Evolutionary conservation across 2,113 vertebrate species (phyloP), one percentile per base, ranked within the genome.

Genomic region (Silurus meridionalis): DNA sequence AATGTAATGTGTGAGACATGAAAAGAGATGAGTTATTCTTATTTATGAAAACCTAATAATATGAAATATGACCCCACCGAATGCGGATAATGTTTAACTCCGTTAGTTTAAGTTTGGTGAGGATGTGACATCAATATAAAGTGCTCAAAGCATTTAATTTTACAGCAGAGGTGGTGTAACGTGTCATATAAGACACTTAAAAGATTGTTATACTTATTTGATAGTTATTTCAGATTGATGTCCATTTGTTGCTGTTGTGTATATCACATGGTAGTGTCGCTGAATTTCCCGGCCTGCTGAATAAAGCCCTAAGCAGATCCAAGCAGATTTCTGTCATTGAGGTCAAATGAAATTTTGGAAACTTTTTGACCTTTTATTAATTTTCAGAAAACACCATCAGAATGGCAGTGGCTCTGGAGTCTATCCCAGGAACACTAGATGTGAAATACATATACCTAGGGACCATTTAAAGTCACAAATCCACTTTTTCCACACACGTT

Each of bases 231-330:
- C 46, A 85, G 37, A 63, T 53, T 61, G 19, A 55, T 85, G 75
- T 85, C 15, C 57, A 21, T 63, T 74, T 61, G 13, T 13, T 50
- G 3, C 72, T 69, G 80, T 61, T 86, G 78, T 86, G 67, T 86
- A 63, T 48, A 53, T 63, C 67, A 82, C 4, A 57, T 52, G 15
- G 48, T 58, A 61, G 85, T 74, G 37, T n/a, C 72, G 21, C 55
- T 61, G 60, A 63, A 85, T 67, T 69, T 63, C 48, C 63, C 85
- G 61, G 19, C 5, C 13, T 74, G 21, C 17, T 72, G 58, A 86
- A 86, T 86, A 86, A 86, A 86, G 74, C 17, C 67, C 67, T 21
- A 19, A 72, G 37, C 21, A 80, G 78, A 71, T n/a, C 25, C 25
- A 79, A 53, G 10, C 50, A 55, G 46, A 23, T 84, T 48, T 63